Conservation (phyloP, 2,797 vertebrate species). For the Sebastes diaconus region DNA sequence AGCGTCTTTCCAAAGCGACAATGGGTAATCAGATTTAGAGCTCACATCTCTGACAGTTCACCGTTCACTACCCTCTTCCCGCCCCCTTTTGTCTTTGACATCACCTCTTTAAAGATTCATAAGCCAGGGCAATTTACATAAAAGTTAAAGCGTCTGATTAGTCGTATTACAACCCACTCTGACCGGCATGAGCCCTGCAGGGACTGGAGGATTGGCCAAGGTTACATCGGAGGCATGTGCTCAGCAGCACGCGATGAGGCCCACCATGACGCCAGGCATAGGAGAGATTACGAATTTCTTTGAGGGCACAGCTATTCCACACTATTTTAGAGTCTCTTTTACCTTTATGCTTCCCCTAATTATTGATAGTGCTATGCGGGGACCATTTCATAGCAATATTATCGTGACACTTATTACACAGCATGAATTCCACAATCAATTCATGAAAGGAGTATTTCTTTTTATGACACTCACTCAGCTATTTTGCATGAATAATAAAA, state of each 20-base stretch:
- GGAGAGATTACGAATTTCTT: slow-evolving; percentile 33
- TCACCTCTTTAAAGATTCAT: slow-evolving; percentile 85
- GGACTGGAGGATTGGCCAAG: slow-evolving; percentile 67
- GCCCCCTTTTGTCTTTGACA: slow-evolving; percentile 81
- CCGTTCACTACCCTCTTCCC: slow-evolving; percentile 43
- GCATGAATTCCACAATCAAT: slow-evolving; percentile 26
- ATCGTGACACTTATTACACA: slow-evolving; percentile 18
- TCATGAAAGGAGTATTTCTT: slow-evolving; percentile 32
- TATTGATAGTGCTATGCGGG: slow-evolving; percentile 4
- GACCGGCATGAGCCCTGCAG: slow-evolving; percentile 73
- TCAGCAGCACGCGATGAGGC: slow-evolving; percentile 43
- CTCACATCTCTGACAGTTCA: slow-evolving; percentile 60
- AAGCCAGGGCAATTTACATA: slow-evolving; percentile 79
- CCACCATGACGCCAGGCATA: slow-evolving; percentile 29
- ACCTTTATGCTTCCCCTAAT: slow-evolving; percentile 18
- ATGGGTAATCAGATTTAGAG: slow-evolving; percentile 62
- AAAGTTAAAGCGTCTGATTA: slow-evolving; percentile 82
- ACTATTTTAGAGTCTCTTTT: slow-evolving; percentile 8
- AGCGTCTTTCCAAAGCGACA: slow-evolving; percentile 18
- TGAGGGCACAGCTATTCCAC: slow-evolving; percentile 16
- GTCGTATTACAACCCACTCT: slow-evolving; percentile 81
- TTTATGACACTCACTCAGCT: slow-evolving; percentile 30
- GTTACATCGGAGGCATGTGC: slow-evolving; percentile 67
- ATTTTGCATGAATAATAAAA: slow-evolving; percentile 33
- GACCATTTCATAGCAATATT: slow-evolving; percentile 34